Evolutionary conservation across 2,113 vertebrate species (phyloP), one percentile per base, ranked within the genome.

Genomic region (Cynopterus brachyotis): DNA sequence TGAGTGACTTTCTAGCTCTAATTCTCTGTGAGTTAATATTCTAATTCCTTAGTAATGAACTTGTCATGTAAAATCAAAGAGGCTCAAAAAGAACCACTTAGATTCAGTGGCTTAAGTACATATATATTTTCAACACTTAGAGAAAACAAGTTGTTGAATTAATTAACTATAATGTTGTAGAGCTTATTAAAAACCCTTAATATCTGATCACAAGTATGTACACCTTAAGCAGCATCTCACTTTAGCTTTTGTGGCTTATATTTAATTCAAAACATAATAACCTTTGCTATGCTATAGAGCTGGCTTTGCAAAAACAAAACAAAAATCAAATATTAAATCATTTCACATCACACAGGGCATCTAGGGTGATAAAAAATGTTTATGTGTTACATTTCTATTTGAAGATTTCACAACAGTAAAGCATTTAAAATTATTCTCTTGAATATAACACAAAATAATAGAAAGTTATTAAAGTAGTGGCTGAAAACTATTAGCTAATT

Each of bases 241-340:
- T 85, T 72, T 95, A 37, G 73, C 47, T 95, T 69, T 53, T 30
- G 19, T 35, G 26, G 79, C 37, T 96, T 91, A 75, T 90, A 84
- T 70, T 86, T 94, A 92, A 97, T 94, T 92, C 50, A 90, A 89
- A 19, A 42, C 45, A 78, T 80, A 89, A 50, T 32, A 72, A 55
- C 20, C 37, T 94, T 96, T 95, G 75, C n/a, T 35, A 16, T 28
- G 28, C 59, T 55, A 0, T 42, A 53, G 75, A 87, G 32, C 70
- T 72, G 24, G 55, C 26, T 75, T 91, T 95, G 89, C 75, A 89
- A 95, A 97, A 89, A 40, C 26, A 75, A 89, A 83, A 78, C n/a
- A 94, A 81, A 28, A 82, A 87, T 72, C 57, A 85, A 94, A 95
- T 95, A 94, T 95, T 90, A 93, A 96, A 50, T 9, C 75, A 94